A percentile compares a stretch with the other conserved stretches of the same genome.
Conservation (phyloP, 2,888 invertebrate species). For the Lithophane leautieri region DNA sequence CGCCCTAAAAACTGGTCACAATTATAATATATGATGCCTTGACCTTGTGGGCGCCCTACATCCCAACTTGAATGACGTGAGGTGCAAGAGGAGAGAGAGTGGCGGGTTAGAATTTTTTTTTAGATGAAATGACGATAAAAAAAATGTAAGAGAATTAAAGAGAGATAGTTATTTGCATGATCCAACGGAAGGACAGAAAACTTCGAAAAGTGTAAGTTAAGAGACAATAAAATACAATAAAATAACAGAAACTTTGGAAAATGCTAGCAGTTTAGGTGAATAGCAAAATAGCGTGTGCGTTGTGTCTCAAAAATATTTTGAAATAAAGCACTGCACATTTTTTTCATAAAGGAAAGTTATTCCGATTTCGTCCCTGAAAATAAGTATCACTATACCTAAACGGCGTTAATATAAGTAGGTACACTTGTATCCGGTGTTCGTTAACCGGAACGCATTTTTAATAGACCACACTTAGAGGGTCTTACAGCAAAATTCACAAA, state of each 20-base stretch:
- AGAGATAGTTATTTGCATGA: background rate
- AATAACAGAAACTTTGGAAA: background rate
- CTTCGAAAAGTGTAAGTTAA: too few species aligned
- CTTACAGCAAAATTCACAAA: too few species aligned
- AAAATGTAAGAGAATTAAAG: background rate
- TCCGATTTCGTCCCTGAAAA: background rate
- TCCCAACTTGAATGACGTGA: constrained; percentile 40
- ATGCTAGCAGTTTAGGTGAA: background rate
- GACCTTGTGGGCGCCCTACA: constrained; percentile 70
- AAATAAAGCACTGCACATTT: background rate
- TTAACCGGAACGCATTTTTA: too few species aligned
- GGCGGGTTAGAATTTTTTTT: background rate
- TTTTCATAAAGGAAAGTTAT: background rate
- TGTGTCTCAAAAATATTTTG: background rate
- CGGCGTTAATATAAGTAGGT: too few species aligned
- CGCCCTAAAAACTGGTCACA: constrained; percentile 59
- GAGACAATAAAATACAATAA: too few species aligned
- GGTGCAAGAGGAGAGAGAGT: constrained; percentile 21
- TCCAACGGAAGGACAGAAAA: too few species aligned
- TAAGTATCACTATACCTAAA: background rate
- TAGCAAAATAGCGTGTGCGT: background rate
- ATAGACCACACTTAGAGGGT: too few species aligned
- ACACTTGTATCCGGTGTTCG: too few species aligned
- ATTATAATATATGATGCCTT: constrained; percentile 61
- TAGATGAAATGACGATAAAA: too few species aligned